Evolutionary conservation across 2,888 invertebrate genomes (phyloP).

Genomic region (Calameuta pallipes): DNA sequence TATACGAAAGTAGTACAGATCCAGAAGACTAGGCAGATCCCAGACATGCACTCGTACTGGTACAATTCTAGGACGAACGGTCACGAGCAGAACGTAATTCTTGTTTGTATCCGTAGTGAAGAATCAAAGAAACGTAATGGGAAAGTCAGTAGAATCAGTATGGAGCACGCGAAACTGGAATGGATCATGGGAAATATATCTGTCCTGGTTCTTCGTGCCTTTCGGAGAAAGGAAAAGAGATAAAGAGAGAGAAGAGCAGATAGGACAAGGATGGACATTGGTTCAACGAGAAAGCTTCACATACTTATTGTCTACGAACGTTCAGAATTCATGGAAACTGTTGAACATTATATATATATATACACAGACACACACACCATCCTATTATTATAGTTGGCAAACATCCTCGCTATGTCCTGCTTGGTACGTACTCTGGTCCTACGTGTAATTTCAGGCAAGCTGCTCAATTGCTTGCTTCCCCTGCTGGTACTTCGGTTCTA

Average conservation of each 20-base stretch:
- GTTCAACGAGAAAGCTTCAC: background rate
- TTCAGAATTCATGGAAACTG: background rate
- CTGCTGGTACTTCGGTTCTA: background rate
- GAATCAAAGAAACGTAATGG: conserved; percentile 13
- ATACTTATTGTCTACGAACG: background rate
- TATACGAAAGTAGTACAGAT: background rate
- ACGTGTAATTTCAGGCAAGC: background rate
- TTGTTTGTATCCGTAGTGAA: conserved; percentile 9
- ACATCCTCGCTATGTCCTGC: background rate
- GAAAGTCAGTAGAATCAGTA: conserved; percentile 17
- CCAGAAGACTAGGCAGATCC: background rate
- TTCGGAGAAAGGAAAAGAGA: conserved; percentile 1
- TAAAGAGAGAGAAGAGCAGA: background rate
- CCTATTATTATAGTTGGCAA: background rate
- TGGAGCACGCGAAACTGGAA: conserved; percentile 5
- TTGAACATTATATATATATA: background rate
- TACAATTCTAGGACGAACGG: conserved; percentile 36
- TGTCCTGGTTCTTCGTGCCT: background rate
- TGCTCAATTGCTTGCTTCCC: conserved; percentile 1
- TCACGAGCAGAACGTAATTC: conserved; percentile 37
- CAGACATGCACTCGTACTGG: conserved; percentile 11
- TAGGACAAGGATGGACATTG: background rate
- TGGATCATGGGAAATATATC: background rate
- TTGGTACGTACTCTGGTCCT: background rate
- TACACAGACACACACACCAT: background rate